phyloP scores from a whole-genome alignment of 2,888 invertebrate genomes.

The Callosobruchus maculatus region DNA sequence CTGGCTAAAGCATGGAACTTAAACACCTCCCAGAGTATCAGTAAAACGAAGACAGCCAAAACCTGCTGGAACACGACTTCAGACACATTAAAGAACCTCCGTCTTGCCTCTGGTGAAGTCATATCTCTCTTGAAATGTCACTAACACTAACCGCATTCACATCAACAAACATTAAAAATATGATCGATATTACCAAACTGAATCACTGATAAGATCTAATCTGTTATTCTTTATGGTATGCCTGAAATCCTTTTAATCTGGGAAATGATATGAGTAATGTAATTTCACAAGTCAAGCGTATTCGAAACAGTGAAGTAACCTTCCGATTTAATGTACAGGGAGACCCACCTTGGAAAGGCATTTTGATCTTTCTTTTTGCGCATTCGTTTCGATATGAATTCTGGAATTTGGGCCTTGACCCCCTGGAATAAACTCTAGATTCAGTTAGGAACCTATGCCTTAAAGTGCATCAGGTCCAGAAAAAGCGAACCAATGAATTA shows the following conservation, averaged over 20 bases:
- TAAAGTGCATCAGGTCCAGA: too few relatives aligned
- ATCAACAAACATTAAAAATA: background rate
- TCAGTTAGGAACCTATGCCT: too few relatives aligned
- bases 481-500: too few relatives aligned
- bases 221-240: background rate
- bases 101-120: background rate
- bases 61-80: constrained; percentile 26
- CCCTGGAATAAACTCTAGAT: too few relatives aligned
- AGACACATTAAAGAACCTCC: constrained; percentile 10
- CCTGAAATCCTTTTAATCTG: background rate
- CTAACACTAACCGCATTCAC: background rate
- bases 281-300: background rate
- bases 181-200: background rate
- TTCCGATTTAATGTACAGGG: background rate
- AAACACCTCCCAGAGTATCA: constrained; percentile 27
- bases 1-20: constrained; percentile 9
- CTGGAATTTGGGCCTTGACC: too few relatives aligned
- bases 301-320: background rate
- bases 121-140: background rate
- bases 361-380: too few relatives aligned
- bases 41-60: constrained; percentile 23
- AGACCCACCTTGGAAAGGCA: background rate
- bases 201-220: background rate
- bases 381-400: too few relatives aligned
- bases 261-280: background rate